Conservation (phyloP, 2,113 vertebrate genomes). For the Nanorana parkeri region DNA sequence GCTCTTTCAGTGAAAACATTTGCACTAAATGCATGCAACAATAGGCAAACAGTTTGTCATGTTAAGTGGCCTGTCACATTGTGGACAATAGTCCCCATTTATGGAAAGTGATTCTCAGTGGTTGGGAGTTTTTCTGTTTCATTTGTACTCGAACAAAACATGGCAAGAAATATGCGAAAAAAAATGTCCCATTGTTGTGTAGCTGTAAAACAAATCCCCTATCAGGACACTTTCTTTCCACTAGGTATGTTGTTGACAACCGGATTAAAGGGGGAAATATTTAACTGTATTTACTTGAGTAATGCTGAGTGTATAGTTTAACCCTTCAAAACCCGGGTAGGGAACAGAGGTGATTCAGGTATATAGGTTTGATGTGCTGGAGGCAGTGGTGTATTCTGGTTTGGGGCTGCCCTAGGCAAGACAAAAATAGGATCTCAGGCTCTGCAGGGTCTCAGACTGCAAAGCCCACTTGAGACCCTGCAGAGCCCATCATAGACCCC, state of each 20-base stretch:
- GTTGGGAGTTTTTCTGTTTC: conserved; percentile 15
- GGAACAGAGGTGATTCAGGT: no score
- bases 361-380: no score
- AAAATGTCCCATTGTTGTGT: conserved; percentile 30
- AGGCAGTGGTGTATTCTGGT: no score
- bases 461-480: no score
- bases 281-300: not conserved
- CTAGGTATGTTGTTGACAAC: conserved; percentile 46
- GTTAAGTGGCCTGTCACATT: conserved; percentile 80
- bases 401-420: no score
- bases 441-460: no score
- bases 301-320: not conserved
- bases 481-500: no score
- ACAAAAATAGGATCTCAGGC: no score
- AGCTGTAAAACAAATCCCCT: conserved; percentile 35
- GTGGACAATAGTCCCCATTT: conserved; percentile 60
- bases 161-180: conserved; percentile 48
- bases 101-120: conserved; percentile 45
- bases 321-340: not conserved
- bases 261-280: conserved; percentile 22
- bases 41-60: conserved; percentile 79
- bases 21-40: conserved; percentile 74
- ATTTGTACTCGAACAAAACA: conserved; percentile 27
- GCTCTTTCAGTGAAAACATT: conserved; percentile 74
- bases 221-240: conserved; percentile 33